These are phyloP conservation scores for Abramis brama DNA, from an alignment of 2,113 vertebrate genomes.

Conservation along the genomic window DNA sequence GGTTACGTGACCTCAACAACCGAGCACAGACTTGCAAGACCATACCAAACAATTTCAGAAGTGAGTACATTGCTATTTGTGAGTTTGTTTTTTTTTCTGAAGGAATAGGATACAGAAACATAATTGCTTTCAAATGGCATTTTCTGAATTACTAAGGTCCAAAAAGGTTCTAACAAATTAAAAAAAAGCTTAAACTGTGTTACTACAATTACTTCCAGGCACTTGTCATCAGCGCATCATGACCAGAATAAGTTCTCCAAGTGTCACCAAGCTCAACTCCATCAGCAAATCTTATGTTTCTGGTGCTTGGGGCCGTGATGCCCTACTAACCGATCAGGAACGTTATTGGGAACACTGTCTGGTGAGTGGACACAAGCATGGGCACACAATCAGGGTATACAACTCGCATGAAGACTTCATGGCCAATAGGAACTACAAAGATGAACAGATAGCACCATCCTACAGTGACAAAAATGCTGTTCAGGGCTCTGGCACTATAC, in stretches of 20 bases:
- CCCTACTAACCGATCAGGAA: conserved; percentile 55
- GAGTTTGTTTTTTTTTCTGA: too few relatives aligned
- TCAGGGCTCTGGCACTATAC: conserved; percentile 78
- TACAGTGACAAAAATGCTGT: conserved; percentile 54
- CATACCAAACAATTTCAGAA: conserved; percentile 68
- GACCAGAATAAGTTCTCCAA: conserved; percentile 80
- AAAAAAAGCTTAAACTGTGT: neutral
- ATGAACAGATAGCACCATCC: conserved; percentile 49
- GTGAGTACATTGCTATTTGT: conserved; percentile 53
- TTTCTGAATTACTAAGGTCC: neutral
- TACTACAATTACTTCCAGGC: neutral
- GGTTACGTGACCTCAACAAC: conserved; percentile 71
- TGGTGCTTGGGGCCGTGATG: conserved; percentile 86
- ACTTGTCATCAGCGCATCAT: conserved; percentile 68
- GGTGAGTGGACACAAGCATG: conserved; percentile 56
- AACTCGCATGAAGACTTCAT: conserved; percentile 79
- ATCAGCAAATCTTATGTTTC: conserved; percentile 76
- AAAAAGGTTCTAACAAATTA: neutral
- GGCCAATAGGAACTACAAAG: conserved; percentile 59
- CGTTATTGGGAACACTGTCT: conserved; percentile 85
- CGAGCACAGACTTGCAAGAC: conserved; percentile 67
- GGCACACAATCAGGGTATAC: conserved; percentile 77
- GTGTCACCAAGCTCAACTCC: conserved; percentile 81
- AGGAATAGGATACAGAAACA: neutral
- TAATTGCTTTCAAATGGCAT: neutral